Conservation (phyloP, 2,888 invertebrate species). For the Oscheius sp. region DNA sequence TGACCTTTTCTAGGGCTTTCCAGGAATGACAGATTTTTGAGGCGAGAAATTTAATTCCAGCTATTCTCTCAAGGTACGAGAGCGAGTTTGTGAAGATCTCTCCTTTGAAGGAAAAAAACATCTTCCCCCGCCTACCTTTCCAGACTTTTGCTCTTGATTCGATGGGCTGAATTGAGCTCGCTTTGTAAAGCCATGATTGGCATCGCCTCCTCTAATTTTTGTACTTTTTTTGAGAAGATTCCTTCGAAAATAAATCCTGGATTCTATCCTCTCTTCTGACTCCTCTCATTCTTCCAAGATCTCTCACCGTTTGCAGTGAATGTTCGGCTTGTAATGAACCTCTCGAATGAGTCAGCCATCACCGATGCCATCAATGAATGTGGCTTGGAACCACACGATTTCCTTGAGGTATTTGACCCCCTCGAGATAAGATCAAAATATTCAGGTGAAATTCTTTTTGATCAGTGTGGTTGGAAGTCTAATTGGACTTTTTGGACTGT, state of each 20-base stretch:
- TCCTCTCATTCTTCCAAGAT: not conserved
- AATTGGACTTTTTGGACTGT: conserved; percentile 83
- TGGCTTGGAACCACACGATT: conserved; percentile 59
- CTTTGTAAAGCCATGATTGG: too few species aligned
- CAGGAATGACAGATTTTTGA: too few species aligned
- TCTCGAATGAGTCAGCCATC: not conserved
- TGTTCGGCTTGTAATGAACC: conserved; percentile 2
- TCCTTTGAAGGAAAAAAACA: too few species aligned
- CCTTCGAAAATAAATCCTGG: not conserved
- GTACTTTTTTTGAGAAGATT: too few species aligned
- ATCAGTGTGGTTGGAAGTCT: conserved; percentile 75
- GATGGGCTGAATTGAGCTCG: too few species aligned
- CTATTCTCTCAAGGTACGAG: too few species aligned
- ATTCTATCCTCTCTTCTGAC: not conserved
- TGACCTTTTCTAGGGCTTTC: too few species aligned
- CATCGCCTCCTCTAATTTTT: too few species aligned
- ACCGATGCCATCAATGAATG: conserved; percentile 34
- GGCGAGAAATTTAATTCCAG: too few species aligned
- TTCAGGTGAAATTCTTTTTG: conserved; percentile 60
- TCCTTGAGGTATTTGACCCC: conserved; percentile 40
- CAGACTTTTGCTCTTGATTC: too few species aligned
- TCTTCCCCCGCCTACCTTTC: too few species aligned
- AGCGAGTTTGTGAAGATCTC: too few species aligned
- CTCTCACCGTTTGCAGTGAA: conserved; percentile 13
- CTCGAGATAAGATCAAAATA: not conserved